A percentile compares a stretch with the other conserved stretches of the same genome.
Evolutionary conservation across 2,888 invertebrate species (phyloP).

Genomic region (Pollenia labialis): DNA sequence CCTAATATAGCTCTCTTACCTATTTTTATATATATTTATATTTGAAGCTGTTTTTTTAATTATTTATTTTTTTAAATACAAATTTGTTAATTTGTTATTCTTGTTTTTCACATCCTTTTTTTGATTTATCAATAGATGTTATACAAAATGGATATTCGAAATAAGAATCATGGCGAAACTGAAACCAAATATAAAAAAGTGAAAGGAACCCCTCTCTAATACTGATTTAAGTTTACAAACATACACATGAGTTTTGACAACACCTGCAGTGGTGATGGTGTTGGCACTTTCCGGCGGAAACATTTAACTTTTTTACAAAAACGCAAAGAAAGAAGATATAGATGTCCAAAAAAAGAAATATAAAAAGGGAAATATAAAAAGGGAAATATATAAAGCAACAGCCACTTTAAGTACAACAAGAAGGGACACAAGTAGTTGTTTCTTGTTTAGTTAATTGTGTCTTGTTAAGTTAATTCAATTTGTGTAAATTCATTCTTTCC

Average conservation of each 20-base stretch:
- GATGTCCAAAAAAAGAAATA: neutral
- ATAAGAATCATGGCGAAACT: neutral
- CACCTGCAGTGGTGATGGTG: neutral
- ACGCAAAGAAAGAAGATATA: slow-evolving; percentile 13
- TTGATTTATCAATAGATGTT: too few species aligned
- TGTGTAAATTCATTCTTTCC: slow-evolving; percentile 37
- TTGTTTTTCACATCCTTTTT: slow-evolving; percentile 2
- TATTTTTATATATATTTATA: too few species aligned
- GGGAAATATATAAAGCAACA: neutral
- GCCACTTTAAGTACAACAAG: slow-evolving; percentile 11
- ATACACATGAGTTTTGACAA: neutral
- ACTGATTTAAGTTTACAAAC: neutral
- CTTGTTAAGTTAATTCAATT: slow-evolving; percentile 60
- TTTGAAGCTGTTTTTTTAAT: too few species aligned
- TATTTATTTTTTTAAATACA: too few species aligned
- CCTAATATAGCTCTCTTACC: too few species aligned
- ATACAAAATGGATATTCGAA: neutral
- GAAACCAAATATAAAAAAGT: neutral
- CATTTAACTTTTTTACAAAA: slow-evolving; percentile 36
- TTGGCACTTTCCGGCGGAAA: slow-evolving; percentile 46
- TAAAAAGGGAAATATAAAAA: too few species aligned
- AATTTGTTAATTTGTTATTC: too few species aligned
- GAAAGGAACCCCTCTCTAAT: neutral
- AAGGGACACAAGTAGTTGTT: slow-evolving; percentile 56
- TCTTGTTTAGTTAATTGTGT: slow-evolving; percentile 52